Evolutionary conservation across 37 sponge, comb jelly and placozoan genomes (phyloP), one percentile per base, ranked within the genome.

Genomic region (Geodia barretti): DNA sequence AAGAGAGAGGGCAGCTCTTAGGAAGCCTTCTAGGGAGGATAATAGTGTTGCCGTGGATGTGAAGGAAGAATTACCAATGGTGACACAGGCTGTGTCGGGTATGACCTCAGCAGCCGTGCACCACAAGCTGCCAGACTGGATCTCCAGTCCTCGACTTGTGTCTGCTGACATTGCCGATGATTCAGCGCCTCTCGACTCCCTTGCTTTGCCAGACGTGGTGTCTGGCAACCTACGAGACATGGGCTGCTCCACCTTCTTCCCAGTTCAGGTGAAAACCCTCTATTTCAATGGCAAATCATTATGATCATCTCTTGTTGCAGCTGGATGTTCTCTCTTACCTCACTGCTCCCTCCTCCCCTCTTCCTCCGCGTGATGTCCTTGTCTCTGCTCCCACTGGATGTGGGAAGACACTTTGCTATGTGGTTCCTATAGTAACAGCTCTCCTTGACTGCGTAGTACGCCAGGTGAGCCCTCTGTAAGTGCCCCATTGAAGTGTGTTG

Each of bases 371-470:
- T 31, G 98, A 97, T 64, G 30, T 97, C 31, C 90, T 90, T 62
- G 96, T 97, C 20, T 92, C 91, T 71, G 93, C 98, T 4, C 98
- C 98, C 8, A 97, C 98, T 17, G 98, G 98, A 25, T 95, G 98
- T 83, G 98, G 98, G 7, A 97, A 97, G 75, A 97, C 98, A 0
- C 85, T 97, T 23, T 85, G 84, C 59, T 97, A 97, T 79, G 96
- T 92, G 23, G 64, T 97, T 0, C 98, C 98, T 30, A 87, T 97
- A 0, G 70, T 90, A 0, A 38, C 84, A 41, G 88, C 82, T 24
- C 84, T 90, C n/a, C 32, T 80, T 67, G 58, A 60, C 58, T 39
- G 77, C 37, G 80, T 80, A 1, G 71, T 74, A 0, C 75, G 28
- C 58, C 77, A 81, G 70, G 89, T 83, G 73, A 62, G 33, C 36